Percentiles rank a stretch among this genome's conserved stretches.
These are phyloP conservation scores for Aurelia aurita complex sp. Pacific DNA, from an alignment of 30 jellyfish, hydroid and myxozoan genomes.

Conservation along the genomic window DNA sequence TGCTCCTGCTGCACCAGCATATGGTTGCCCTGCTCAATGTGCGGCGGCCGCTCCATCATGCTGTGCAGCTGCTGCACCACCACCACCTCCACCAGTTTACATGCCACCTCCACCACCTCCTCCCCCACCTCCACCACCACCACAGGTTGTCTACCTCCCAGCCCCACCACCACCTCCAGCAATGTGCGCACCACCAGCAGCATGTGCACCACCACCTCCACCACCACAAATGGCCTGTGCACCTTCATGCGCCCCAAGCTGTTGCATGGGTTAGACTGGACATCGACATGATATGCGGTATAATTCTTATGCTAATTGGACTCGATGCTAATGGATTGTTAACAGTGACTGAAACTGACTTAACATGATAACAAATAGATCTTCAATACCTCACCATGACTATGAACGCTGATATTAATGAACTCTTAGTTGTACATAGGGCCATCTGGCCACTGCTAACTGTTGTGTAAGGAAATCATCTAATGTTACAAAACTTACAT, in stretches of 20 bases:
- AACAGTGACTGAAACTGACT: slow-evolving; percentile 43
- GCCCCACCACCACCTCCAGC: slow-evolving; percentile 98
- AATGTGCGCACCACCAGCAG: slow-evolving; percentile 80
- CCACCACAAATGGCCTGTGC: slow-evolving; percentile 70
- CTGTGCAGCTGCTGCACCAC: slow-evolving; percentile 76
- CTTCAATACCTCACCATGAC: too few relatives aligned
- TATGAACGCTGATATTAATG: too few relatives aligned
- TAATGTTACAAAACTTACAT: background rate
- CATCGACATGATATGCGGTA: background rate
- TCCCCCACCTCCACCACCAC: slow-evolving; percentile 88
- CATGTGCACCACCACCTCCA: slow-evolving; percentile 80
- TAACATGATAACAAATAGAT: background rate
- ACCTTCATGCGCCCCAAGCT: slow-evolving; percentile 83
- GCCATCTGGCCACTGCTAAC: slow-evolving; percentile 5
- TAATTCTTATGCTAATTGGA: too few relatives aligned
- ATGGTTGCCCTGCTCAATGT: slow-evolving; percentile 84
- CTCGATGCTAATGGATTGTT: too few relatives aligned
- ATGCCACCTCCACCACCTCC: slow-evolving; percentile 67
- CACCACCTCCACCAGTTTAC: slow-evolving; percentile 89
- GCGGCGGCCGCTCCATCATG: slow-evolving; percentile 71
- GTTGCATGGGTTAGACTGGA: slow-evolving; percentile 66
- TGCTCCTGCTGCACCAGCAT: slow-evolving; percentile 63
- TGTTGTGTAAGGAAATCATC: background rate
- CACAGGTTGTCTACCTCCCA: slow-evolving; percentile 65
- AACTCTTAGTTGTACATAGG: too few relatives aligned